Conservation (phyloP, 2,888 invertebrate genomes). For the Stenodema calcarata region DNA sequence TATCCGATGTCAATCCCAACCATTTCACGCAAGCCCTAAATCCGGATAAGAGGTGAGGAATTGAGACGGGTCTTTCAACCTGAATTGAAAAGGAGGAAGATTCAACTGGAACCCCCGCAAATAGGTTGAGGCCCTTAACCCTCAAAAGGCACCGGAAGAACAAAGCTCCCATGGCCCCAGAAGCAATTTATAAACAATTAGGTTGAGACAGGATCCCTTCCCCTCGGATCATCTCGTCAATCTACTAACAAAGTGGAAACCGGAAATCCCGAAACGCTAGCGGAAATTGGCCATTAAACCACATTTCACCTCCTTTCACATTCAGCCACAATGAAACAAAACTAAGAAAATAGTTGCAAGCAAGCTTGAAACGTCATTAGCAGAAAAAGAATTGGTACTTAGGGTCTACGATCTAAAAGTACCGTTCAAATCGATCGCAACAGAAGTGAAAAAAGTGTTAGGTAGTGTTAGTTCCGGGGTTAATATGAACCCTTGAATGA, state of each 20-base stretch:
- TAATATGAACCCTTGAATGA: no score
- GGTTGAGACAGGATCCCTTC: not conserved
- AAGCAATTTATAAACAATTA: conserved; percentile 24
- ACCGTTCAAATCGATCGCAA: no score
- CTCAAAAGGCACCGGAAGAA: not conserved
- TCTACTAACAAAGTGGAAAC: not conserved
- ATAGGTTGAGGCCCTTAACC: not conserved
- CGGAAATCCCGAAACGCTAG: not conserved
- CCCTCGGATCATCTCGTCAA: not conserved
- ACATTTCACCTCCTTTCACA: no score
- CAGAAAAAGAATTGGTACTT: no score
- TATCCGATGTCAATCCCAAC: no score
- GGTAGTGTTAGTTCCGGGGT: no score
- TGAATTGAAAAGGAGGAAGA: not conserved
- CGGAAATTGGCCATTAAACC: not conserved
- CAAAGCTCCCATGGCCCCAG: conserved; percentile 10
- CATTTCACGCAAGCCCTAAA: not conserved
- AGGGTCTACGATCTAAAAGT: no score
- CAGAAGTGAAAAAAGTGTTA: no score
- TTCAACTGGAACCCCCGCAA: not conserved
- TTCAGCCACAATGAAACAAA: no score
- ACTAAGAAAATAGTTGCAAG: no score
- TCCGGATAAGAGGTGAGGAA: not conserved
- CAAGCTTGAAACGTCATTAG: no score
- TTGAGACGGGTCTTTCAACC: not conserved